These are phyloP conservation scores for Coturnix japonica DNA, from an alignment of 2,113 vertebrate genomes.

Conservation along the genomic window DNA sequence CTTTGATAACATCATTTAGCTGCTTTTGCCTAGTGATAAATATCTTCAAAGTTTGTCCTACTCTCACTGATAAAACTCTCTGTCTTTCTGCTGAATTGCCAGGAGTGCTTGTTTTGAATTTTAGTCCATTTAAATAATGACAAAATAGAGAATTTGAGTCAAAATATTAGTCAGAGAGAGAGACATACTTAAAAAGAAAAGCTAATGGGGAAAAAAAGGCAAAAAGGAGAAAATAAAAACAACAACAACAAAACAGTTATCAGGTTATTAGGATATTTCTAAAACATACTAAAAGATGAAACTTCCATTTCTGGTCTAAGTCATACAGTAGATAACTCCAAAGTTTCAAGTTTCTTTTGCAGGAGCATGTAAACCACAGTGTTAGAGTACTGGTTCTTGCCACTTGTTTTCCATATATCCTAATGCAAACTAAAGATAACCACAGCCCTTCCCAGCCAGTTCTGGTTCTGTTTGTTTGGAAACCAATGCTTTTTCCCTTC, in stretches of 20 bases:
- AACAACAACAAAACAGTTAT: not conserved
- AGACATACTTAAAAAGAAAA: not conserved
- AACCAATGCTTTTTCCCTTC: not conserved
- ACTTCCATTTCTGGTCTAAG: not conserved
- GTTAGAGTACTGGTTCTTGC: not conserved
- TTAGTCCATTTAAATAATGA: conserved; percentile 6
- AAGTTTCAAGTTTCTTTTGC: not conserved
- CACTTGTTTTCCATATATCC: not conserved
- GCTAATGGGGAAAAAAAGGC: too few species aligned
- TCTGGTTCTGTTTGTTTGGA: not conserved
- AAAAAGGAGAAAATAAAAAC: not conserved
- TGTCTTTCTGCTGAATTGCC: not conserved
- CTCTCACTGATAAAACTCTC: conserved; percentile 24
- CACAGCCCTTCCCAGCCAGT: not conserved
- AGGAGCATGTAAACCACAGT: not conserved
- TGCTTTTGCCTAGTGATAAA: conserved; percentile 33
- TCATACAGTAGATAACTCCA: not conserved
- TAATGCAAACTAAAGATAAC: not conserved
- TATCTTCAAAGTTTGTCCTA: conserved; percentile 40
- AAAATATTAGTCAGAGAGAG: not conserved
- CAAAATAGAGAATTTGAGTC: not conserved
- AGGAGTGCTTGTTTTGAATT: conserved; percentile 8
- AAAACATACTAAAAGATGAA: not conserved
- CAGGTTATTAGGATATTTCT: not conserved
- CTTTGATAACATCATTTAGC: conserved; percentile 44